phyloP scores from a whole-genome alignment of 2,113 vertebrate species.

The Phyllostomus hastatus region DNA sequence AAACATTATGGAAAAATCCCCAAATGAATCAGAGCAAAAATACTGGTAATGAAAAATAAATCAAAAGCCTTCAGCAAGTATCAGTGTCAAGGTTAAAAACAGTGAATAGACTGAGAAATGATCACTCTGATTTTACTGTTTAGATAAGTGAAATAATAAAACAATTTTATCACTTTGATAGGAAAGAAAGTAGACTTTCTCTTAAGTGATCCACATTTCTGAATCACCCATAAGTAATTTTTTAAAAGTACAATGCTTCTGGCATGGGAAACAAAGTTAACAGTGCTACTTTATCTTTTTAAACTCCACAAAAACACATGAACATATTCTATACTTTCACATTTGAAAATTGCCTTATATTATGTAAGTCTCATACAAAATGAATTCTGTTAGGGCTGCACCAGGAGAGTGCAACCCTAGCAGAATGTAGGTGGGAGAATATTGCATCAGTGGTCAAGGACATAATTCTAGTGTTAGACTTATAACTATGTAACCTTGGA shows the following conservation, averaged over 20 bases:
- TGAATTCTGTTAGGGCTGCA: not conserved
- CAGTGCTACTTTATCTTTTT: slow-evolving; percentile 1
- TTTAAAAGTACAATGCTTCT: slow-evolving; percentile 24
- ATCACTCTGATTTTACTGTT: not conserved
- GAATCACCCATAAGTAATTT: slow-evolving; percentile 40
- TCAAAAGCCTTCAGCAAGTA: not conserved
- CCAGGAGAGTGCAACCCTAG: no score
- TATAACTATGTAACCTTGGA: not conserved
- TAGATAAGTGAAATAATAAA: slow-evolving; percentile 36
- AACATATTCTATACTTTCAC: slow-evolving; percentile 45
- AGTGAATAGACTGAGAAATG: not conserved
- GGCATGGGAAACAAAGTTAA: slow-evolving; percentile 28
- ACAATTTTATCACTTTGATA: not conserved
- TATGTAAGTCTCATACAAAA: slow-evolving; percentile 25
- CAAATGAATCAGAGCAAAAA: slow-evolving; percentile 26
- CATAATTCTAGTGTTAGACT: not conserved
- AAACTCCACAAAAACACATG: slow-evolving; percentile 53
- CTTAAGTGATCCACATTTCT: not conserved
- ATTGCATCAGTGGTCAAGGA: not conserved
- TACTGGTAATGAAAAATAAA: not conserved
- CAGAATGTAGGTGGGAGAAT: not conserved
- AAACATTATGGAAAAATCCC: not conserved
- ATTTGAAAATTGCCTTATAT: slow-evolving; percentile 41
- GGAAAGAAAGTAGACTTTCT: not conserved
- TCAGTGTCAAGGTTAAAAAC: not conserved